Base-by-base conservation (phyloP, 64 coral and sea anemone genomes). In the Astreopora myriophthalma region DNA sequence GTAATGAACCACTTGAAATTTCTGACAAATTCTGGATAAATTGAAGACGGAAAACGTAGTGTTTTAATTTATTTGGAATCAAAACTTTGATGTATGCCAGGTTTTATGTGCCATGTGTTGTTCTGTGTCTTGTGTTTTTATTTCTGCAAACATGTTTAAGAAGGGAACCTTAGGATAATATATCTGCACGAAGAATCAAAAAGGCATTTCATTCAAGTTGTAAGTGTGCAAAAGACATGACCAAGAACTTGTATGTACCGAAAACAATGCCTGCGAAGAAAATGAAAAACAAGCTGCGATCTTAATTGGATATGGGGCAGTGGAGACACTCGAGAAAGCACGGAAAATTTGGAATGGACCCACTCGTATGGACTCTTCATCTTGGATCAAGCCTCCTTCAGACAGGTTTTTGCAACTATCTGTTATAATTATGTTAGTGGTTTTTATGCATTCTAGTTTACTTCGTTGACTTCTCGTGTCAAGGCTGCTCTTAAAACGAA, bases 321-420 rank as follows among this genome's bases (percentile, higher is more conserved):
- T 64, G 79, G 57, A 83, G 7, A 25, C 17, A 20, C 26, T 7
- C 3, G 14, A n/a, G n/a, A 12, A 34, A 64, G 1, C 34, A 8
- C 51, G 29, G 17, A 20, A 9, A 36, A 36, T 6, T 9, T 4
- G 48, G 30, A 22, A 62, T 83, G 79, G 33, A 64, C 5, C 33
- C 25, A 31, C 5, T 64, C 61, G 32, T 64, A 12, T 14, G 55
- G 29, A 61, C 48, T 8, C 0, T 11, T 34, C 28, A 20, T 10
- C 29, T 61, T 31, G 76, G 57, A 64, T 34, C 79, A 24, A 24
- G 49, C 32, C 61, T 14, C n/a, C 51, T 22, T 19, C 20, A 83
- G 29, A 38, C 52, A 83, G 79, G 79, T 83, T 83, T 83, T 83
- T 83, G 34, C 31, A 64, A 9, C 14, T 65, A 83, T 65, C 58